phyloP scores from a whole-genome alignment of 2,888 invertebrate genomes.

The Campoplex capitator region DNA sequence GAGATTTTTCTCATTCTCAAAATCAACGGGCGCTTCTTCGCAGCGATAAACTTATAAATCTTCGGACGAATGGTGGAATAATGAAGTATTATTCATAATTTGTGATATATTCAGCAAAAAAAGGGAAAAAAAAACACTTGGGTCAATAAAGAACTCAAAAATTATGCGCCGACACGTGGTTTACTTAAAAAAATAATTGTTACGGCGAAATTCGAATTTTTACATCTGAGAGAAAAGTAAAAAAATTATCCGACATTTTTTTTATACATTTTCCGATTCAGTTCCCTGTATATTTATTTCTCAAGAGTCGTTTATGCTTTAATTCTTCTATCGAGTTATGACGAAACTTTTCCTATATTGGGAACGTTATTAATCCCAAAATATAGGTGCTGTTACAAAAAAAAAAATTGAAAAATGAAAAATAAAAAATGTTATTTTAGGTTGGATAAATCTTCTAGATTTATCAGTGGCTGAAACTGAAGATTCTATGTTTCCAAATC shows the following conservation, averaged over 20 bases:
- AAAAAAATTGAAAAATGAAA: too few relatives aligned
- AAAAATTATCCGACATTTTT: neutral
- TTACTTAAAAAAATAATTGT: conserved; percentile 1
- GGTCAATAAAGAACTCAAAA: conserved; percentile 73
- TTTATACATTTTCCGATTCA: neutral
- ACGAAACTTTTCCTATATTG: too few relatives aligned
- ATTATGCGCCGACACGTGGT: conserved; percentile 49
- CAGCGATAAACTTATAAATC: conserved; percentile 63
- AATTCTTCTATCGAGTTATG: neutral
- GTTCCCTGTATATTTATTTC: neutral
- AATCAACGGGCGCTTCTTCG: conserved; percentile 58
- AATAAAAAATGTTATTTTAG: too few relatives aligned
- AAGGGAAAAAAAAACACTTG: conserved; percentile 56
- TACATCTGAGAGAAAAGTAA: neutral
- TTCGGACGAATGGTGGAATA: conserved; percentile 66
- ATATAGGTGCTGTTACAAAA: too few relatives aligned
- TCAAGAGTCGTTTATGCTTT: neutral
- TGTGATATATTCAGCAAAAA: conserved; percentile 73
- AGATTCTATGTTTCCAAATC: too few relatives aligned
- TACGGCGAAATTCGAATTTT: neutral
- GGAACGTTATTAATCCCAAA: too few relatives aligned
- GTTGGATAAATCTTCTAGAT: too few relatives aligned
- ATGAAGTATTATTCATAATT: conserved; percentile 75
- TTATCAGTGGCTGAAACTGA: too few relatives aligned
- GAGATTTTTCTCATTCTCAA: conserved; percentile 58